A percentile compares a stretch with the other conserved stretches of the same genome.
These are phyloP conservation scores for Carapus acus DNA, from an alignment of 2,797 vertebrate genomes.

Conservation along the genomic window DNA sequence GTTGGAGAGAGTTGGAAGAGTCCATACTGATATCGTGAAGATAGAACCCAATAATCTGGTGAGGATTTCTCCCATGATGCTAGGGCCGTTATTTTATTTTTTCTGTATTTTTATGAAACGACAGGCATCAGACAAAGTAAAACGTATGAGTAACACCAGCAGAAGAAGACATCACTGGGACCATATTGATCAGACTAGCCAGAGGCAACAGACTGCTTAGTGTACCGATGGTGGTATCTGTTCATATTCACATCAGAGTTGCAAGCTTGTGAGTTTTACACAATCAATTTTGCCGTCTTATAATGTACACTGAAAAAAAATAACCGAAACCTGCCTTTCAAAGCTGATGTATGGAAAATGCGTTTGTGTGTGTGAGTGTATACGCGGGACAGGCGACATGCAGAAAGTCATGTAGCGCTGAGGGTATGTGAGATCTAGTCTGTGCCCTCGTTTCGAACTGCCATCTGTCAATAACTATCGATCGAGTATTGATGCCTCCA, in stretches of 20 bases:
- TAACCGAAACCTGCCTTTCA: background rate
- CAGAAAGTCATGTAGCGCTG: conserved; percentile 41
- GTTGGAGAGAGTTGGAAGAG: background rate
- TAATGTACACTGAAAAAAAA: too few species aligned
- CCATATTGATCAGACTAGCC: conserved; percentile 39
- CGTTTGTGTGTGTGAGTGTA: conserved; percentile 11
- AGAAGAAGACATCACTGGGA: conserved; percentile 23
- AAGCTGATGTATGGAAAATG: conserved; percentile 10
- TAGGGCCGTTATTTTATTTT: conserved; percentile 7
- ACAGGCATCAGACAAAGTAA: conserved; percentile 11
- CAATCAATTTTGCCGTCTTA: too few species aligned
- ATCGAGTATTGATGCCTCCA: conserved; percentile 59
- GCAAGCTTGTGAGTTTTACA: background rate
- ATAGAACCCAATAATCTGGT: too few species aligned
- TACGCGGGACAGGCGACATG: conserved; percentile 14
- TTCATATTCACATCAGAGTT: conserved; percentile 7
- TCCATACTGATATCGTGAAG: background rate
- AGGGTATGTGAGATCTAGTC: conserved; percentile 37
- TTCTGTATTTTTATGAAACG: conserved; percentile 4
- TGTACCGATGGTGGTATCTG: conserved; percentile 9
- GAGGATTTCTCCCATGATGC: too few species aligned
- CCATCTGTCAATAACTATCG: conserved; percentile 67
- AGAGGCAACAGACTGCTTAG: conserved; percentile 22
- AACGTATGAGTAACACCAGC: conserved; percentile 29
- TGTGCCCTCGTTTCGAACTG: conserved; percentile 64